Conservation (phyloP, 2,797 vertebrate species). For the Limosa lapponica region DNA sequence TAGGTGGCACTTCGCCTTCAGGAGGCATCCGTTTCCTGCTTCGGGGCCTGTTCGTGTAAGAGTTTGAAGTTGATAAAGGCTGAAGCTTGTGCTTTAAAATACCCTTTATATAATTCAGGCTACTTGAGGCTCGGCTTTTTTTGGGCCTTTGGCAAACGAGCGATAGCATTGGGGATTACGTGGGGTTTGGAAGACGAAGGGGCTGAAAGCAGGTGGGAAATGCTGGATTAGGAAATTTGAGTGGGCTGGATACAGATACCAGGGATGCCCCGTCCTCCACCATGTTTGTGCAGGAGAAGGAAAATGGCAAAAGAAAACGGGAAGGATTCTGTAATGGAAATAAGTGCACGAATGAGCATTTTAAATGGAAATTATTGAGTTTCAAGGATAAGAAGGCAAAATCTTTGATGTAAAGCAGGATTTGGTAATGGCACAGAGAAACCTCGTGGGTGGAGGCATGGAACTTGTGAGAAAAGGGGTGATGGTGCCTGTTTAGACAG, state of each 20-base stretch:
- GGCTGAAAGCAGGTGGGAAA: background rate
- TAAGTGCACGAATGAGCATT: background rate
- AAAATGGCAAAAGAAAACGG: background rate
- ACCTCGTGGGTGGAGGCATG: background rate
- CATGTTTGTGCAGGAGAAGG: background rate
- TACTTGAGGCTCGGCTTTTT: background rate
- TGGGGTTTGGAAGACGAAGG: background rate
- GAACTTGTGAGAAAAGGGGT: constrained; percentile 22
- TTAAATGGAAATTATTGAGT: background rate
- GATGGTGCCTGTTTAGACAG: background rate
- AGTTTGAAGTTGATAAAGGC: background rate
- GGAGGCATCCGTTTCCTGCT: background rate
- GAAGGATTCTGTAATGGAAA: constrained; percentile 19
- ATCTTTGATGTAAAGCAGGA: background rate
- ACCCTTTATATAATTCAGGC: background rate
- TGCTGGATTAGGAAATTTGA: background rate
- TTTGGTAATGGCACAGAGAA: constrained; percentile 8
- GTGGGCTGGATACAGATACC: background rate
- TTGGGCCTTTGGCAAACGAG: background rate
- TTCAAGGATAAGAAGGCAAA: background rate
- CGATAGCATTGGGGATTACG: rapidly evolving
- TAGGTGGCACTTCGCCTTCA: background rate
- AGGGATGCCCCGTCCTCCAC: background rate
- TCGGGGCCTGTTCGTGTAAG: background rate
- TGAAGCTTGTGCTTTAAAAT: background rate